Percentiles rank a stretch among this genome's conserved stretches.
Conservation (phyloP, 2,888 invertebrate genomes). For the Penaeus monodon region DNA sequence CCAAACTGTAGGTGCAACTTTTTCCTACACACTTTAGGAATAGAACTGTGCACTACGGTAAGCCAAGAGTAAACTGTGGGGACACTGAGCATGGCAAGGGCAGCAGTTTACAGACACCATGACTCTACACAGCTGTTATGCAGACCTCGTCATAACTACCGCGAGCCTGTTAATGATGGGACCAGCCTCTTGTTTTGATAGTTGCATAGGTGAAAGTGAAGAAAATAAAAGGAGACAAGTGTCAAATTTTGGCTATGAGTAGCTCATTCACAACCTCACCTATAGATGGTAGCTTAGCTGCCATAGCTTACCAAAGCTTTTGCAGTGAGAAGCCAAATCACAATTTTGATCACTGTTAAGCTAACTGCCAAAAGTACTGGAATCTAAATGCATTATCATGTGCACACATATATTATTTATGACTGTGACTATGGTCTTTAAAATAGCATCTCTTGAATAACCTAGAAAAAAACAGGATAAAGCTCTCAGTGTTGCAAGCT, state of each 20-base stretch:
- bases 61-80: too few species aligned
- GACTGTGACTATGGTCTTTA: not conserved
- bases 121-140: constrained; percentile 58
- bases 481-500: constrained; percentile 36
- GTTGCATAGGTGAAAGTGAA: constrained; percentile 16
- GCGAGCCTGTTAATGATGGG: constrained; percentile 36
- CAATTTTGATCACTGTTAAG: too few species aligned
- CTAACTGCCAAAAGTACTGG: too few species aligned
- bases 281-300: too few species aligned
- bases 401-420: not conserved
- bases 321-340: too few species aligned
- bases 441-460: not conserved
- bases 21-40: too few species aligned
- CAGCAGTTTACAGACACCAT: constrained; percentile 36
- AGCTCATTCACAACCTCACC: too few species aligned
- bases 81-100: constrained; percentile 38
- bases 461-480: not conserved
- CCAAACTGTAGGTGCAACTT: too few species aligned
- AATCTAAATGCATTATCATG: too few species aligned
- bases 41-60: too few species aligned
- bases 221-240: not conserved
- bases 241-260: not conserved
- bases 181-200: not conserved
- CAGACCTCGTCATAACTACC: constrained; percentile 51
- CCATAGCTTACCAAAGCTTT: too few species aligned